These are phyloP conservation scores for Perizoma affinitatum DNA, from an alignment of 2,888 invertebrate species.

Conservation along the genomic window DNA sequence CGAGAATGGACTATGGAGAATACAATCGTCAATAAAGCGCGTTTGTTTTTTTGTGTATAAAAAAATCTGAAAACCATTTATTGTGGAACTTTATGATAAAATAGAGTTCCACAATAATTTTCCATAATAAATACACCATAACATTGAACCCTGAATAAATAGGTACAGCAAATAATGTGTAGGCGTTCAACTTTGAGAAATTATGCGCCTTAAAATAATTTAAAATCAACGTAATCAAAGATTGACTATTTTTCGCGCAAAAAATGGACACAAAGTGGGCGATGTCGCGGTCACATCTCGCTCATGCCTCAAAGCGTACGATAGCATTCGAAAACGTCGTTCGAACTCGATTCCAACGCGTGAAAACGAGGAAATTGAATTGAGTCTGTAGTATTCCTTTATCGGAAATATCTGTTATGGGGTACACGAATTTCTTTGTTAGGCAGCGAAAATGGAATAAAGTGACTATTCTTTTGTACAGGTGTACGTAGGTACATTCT, in stretches of 20 bases:
- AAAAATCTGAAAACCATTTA: too few relatives aligned
- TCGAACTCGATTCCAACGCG: conserved; percentile 34
- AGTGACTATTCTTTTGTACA: conserved; percentile 27
- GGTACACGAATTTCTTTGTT: conserved; percentile 47
- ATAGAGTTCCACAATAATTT: too few relatives aligned
- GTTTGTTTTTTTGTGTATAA: too few relatives aligned
- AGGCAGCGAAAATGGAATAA: conserved; percentile 34
- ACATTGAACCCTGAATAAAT: too few relatives aligned
- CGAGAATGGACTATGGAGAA: too few relatives aligned
- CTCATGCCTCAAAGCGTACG: conserved; percentile 25
- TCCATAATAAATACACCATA: too few relatives aligned
- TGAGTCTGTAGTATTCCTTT: conserved; percentile 52
- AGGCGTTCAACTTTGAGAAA: too few relatives aligned
- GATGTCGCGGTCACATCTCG: conserved; percentile 27
- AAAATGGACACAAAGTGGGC: conserved; percentile 17
- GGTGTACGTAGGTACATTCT: conserved; percentile 11
- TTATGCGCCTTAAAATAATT: not conserved
- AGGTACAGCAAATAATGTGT: too few relatives aligned
- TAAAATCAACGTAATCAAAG: not conserved
- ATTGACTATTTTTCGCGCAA: conserved; percentile 8
- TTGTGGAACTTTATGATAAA: too few relatives aligned
- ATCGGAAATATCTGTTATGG: conserved; percentile 53
- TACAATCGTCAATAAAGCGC: too few relatives aligned
- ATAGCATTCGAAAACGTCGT: conserved; percentile 32
- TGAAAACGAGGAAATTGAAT: conserved; percentile 65